These are phyloP conservation scores for Capitella teleta DNA, from an alignment of 1,140 invertebrate species.

Conservation along the genomic window DNA sequence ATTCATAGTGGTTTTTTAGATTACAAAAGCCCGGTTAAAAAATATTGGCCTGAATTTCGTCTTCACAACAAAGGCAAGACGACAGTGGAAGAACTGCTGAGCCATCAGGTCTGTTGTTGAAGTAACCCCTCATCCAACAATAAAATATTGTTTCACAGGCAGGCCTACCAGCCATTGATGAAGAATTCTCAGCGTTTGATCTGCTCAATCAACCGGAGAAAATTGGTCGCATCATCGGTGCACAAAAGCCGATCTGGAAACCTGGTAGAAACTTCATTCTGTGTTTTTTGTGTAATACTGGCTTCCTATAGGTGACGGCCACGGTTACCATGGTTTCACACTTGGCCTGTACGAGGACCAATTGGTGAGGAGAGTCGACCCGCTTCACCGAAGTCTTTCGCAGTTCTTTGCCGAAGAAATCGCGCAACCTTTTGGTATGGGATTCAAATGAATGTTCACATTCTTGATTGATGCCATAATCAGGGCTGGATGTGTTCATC, in stretches of 20 bases:
- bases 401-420: constrained; percentile 41
- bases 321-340: constrained; percentile 39
- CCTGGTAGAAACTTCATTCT: not conserved
- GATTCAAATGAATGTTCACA: not conserved
- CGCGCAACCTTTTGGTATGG: constrained; percentile 33
- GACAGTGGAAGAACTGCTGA: constrained; percentile 38
- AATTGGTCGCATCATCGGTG: constrained; percentile 19
- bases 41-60: constrained; percentile 45
- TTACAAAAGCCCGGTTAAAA: constrained; percentile 32
- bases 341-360: constrained; percentile 39
- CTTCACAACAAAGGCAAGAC: constrained; percentile 40
- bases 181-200: not conserved
- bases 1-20: constrained; percentile 30
- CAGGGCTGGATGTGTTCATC: constrained; percentile 10
- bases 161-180: constrained; percentile 3
- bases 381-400: constrained; percentile 25
- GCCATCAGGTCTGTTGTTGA: too few species aligned
- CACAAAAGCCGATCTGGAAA: constrained; percentile 24
- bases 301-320: constrained; percentile 21
- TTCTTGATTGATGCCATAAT: not conserved
- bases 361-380: constrained; percentile 36
- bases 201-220: constrained; percentile 12
- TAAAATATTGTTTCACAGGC: too few species aligned
- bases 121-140: too few species aligned
- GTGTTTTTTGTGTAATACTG: not conserved